Base-by-base conservation (phyloP, 2,888 invertebrate species). In the Catocala sponsa region DNA sequence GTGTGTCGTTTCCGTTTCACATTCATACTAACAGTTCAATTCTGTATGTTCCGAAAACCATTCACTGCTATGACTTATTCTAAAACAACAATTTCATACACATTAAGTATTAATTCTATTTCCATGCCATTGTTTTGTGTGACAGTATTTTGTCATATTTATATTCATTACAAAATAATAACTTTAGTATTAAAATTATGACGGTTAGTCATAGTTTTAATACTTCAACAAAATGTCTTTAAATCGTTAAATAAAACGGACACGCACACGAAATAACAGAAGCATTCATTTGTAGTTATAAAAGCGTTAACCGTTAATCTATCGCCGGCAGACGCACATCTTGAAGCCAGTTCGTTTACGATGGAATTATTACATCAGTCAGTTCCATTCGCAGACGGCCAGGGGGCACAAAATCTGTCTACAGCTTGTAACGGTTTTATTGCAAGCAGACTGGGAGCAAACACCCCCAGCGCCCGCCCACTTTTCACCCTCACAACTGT, bases 341-440 rank as follows among this genome's bases (percentile, higher is more conserved):
- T 68, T 49, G 51, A 56, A 73, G 51, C 54, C 56, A 70, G 62
- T 70, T 70, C 74, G 73, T 80, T 76, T 75, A 72, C 73, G 70
- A 74, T 65, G 65, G 74, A 78, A 80, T 80, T 81, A 82, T 81
- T 73, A 72, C 77, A 81, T 78, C 74, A 78, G 72, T 76, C 74
- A 74, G 74, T 72, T 62, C 69, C 62, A 71, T 63, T 74, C 69
- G 67, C 65, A 72, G 72, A 73, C 72, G 63, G 69, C 72, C 74
- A 63, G 74, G 68, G 79, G 76, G 71, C 72, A 73, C 71, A 70
- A 71, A 79, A 78, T 76, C 80, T 74, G 81, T 83, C 82, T 78
- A 78, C 80, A 74, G 72, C 71, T 78, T 78, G 76, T 80, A 76
- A 80, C 72, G 74, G 79, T 76, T 84, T 83, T 84, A 85, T 79